Evolutionary conservation across 2,797 vertebrate species (phyloP).

Genomic region (Rallus crepitans): DNA sequence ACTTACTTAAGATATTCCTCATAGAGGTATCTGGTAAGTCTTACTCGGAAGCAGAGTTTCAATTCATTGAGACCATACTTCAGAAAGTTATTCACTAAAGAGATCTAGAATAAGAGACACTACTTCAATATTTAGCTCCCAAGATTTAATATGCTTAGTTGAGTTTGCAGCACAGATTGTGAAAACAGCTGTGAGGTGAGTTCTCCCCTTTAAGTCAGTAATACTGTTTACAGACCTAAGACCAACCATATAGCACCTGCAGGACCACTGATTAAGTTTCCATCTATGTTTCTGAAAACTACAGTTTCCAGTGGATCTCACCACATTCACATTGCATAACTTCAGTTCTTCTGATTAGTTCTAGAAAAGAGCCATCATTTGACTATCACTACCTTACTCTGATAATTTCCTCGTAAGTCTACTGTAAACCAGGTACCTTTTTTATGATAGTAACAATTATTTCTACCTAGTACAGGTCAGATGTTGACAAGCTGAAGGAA

Average conservation of each 20-base stretch:
- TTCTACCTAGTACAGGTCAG: neutral
- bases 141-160: neutral
- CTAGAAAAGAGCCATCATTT: neutral
- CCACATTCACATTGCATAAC: neutral
- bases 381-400: neutral
- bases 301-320: neutral
- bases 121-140: neutral
- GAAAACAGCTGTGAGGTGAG: neutral
- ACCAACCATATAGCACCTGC: neutral
- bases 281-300: neutral
- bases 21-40: conserved; percentile 93
- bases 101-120: conserved; percentile 84
- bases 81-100: conserved; percentile 96
- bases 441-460: neutral
- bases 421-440: neutral
- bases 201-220: neutral
- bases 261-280: neutral
- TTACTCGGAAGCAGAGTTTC: conserved; percentile 92
- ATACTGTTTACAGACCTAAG: neutral
- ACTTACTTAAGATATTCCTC: conserved; percentile 97
- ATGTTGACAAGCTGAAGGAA: neutral
- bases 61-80: conserved; percentile 95
- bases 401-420: neutral
- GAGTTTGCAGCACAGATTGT: neutral
- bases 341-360: neutral